Base-by-base conservation (phyloP, 2,888 invertebrate species). In the Lamproptera curius region DNA sequence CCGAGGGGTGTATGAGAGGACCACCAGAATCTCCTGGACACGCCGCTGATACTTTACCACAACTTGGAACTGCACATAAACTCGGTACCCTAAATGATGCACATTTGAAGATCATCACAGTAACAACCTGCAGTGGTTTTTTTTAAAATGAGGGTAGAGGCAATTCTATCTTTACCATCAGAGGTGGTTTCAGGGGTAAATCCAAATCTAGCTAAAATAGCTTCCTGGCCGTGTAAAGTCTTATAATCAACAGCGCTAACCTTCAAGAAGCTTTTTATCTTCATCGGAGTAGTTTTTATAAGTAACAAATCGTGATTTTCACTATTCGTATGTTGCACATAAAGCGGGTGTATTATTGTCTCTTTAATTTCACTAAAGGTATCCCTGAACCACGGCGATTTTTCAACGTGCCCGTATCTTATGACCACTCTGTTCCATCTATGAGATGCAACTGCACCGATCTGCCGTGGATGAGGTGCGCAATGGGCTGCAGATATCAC, bases 11-110 rank as follows among this genome's bases (percentile, higher is more conserved):
- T 13, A 41, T 36, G n/a, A 46, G 26, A 1, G 41, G 41, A 4
- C 46, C 46, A n/a, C 41, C 46, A 10, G 46, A 46, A 35, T 46
- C 46, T 2, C 46, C 41, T 2, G 3, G 5, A 33, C 47, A 47
- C 2, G 8, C 16, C 1, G 10, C 20, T 3, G 2, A 13, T 37
- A 0, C 11, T 13, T 9, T 0, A 4, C 11, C 20, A 28, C 46
- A 47, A 16, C 2, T 36, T 10, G n/a, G 16, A 10, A 13, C 16
- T 35, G 41, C 40, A 14, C 46, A 46, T 9, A 46, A 10, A 5
- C 11, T 16, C 0, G 34, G 23, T 6, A n/a, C 2, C 13, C 15
- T 3, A 1, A 2, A 2, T 1, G n/a, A 16, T 6, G 6, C 5
- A 9, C 47, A 37, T 26, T 38, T 47, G 26, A 13, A 14, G 15